Base-by-base conservation (phyloP, 2,113 vertebrate genomes). In the Carettochelys insculpta region DNA sequence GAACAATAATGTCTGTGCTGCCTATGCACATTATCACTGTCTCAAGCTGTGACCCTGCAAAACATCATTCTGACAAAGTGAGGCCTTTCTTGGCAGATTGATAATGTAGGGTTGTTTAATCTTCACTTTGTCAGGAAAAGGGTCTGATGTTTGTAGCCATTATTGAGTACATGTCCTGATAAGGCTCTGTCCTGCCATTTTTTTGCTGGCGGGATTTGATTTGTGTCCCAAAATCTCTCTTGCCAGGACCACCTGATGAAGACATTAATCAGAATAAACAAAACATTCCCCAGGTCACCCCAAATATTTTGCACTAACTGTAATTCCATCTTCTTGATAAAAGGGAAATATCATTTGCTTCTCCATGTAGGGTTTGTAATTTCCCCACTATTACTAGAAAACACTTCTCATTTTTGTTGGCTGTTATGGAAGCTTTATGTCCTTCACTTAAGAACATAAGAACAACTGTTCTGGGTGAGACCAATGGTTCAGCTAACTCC, bases 271-370 rank as follows among this genome's bases (percentile, higher is more conserved):
- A 68, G 79, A 77, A 76, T 65, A 83, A 50, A 0, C 84, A 25
- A 53, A 92, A 41, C 80, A 51, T 1, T 83, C 71, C 10, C 61
- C 17, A 41, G 4, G 38, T 8, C 16, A 3, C 8, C 58, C 52
- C 52, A 11, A 56, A 65, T 86, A 84, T 93, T 90, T 94, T 88
- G 80, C 6, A 2, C 86, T 89, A 83, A 90, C 96, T 97, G 87
- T 96, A 94, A 94, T 90, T 83, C 85, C 86, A 61, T 87, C 82
- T 84, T 96, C 80, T 3, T 95, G 95, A 86, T 84, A 92, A 94
- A 75, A 92, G 85, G 77, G 58, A 83, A 80, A 88, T 95, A 87
- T 93, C 90, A 92, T 3, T 0, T 90, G 95, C 95, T 94, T 94
- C 53, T 89, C 84, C 86, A 77, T 75, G 84, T 96, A 95, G 92